Evolutionary conservation across 2,113 vertebrate species (phyloP).

Genomic region (Delphinapterus leucas): DNA sequence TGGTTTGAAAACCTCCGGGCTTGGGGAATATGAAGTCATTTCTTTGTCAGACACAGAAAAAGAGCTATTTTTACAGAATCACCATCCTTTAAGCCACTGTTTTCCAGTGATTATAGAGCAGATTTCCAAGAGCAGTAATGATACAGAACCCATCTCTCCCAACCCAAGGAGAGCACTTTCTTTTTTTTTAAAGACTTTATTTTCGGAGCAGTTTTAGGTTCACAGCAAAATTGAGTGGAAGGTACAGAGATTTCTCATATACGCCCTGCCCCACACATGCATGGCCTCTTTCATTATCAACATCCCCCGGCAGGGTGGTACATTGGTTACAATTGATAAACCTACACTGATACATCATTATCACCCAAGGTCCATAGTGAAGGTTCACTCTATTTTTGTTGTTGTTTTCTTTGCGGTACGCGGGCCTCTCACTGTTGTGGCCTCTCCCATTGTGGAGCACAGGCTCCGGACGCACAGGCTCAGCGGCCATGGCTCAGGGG

Average conservation of each 20-base stretch:
- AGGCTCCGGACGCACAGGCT: too few species aligned
- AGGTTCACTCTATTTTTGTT: neutral
- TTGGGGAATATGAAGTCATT: conserved; percentile 19
- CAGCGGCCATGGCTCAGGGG: too few species aligned
- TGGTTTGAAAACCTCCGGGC: conserved; percentile 9
- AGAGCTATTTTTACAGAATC: conserved; percentile 34
- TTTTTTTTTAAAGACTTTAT: neutral
- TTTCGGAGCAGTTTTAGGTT: neutral
- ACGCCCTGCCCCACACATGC: too few species aligned
- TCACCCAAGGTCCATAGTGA: neutral
- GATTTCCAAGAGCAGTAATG: neutral
- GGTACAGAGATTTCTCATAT: neutral
- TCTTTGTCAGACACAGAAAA: conserved; percentile 11
- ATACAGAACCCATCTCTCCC: neutral
- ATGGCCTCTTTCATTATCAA: neutral
- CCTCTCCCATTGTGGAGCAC: too few species aligned
- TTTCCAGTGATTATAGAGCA: neutral
- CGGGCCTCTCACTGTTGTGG: too few species aligned
- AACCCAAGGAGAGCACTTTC: neutral
- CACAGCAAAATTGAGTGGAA: neutral
- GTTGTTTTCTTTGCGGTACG: too few species aligned
- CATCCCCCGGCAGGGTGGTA: neutral
- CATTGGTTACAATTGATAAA: neutral
- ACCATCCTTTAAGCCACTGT: neutral
- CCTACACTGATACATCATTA: neutral